A percentile compares a stretch with the other conserved stretches of the same genome.
These are phyloP conservation scores for Orthosia gracilis DNA, from an alignment of 2,888 invertebrate genomes.

Conservation along the genomic window DNA sequence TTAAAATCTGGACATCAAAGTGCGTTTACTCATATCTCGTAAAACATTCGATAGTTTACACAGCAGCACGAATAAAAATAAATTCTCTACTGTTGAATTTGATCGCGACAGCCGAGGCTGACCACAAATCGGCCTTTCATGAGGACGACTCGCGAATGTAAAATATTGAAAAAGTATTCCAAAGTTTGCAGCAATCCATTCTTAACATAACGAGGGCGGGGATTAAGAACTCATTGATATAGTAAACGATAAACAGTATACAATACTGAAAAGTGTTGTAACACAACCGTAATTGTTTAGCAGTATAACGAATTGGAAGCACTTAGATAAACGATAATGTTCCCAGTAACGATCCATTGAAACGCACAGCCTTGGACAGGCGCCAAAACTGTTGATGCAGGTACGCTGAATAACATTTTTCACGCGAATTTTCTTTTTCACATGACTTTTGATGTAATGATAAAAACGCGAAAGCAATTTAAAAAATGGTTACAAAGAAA, in stretches of 20 bases:
- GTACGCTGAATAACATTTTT: constrained; percentile 63
- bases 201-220: constrained; percentile 28
- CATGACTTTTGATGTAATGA: constrained; percentile 25
- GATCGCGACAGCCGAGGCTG: constrained; percentile 64
- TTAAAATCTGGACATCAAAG: constrained; percentile 24
- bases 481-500: neutral
- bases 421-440: constrained; percentile 37
- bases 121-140: constrained; percentile 70
- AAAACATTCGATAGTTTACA: constrained; percentile 41
- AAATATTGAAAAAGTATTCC: constrained; percentile 67
- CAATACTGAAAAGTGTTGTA: constrained; percentile 50
- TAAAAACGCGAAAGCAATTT: neutral
- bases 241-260: constrained; percentile 48
- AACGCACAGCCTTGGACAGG: constrained; percentile 81
- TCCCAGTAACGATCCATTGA: constrained; percentile 80
- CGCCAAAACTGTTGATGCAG: constrained; percentile 79
- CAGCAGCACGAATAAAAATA: constrained; percentile 46
- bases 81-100: constrained; percentile 44
- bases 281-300: constrained; percentile 62
- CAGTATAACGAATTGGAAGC: constrained; percentile 67
- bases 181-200: constrained; percentile 62
- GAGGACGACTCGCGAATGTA: constrained; percentile 67
- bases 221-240: constrained; percentile 56
- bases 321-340: constrained; percentile 73
- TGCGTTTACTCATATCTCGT: constrained; percentile 30